Percentiles rank a stretch among this genome's conserved stretches.
phyloP scores from a whole-genome alignment of 2,113 vertebrate species.

The Ictidomys tridecemlineatus region DNA sequence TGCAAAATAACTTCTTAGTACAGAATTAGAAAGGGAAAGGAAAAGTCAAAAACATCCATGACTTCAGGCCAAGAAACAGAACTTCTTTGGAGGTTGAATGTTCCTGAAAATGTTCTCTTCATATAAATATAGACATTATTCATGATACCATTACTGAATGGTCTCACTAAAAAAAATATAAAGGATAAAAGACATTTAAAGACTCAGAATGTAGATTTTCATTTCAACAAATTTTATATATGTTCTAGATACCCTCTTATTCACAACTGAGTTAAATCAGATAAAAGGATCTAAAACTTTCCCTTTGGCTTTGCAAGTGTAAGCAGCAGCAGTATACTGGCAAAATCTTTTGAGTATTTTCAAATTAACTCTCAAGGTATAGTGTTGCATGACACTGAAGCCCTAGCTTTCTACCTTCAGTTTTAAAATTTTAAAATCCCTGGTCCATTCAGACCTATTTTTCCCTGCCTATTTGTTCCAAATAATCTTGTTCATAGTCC shows the following conservation, averaged over 20 bases:
- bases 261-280: slow-evolving; percentile 31
- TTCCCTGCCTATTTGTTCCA: slow-evolving; percentile 13
- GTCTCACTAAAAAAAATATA: slow-evolving; percentile 37
- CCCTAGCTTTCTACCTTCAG: neutral
- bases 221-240: slow-evolving; percentile 20
- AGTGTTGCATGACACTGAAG: neutral
- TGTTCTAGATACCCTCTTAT: neutral
- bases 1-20: slow-evolving; percentile 40
- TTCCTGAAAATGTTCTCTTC: slow-evolving; percentile 58
- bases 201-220: neutral
- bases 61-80: slow-evolving; percentile 46
- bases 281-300: slow-evolving; percentile 34
- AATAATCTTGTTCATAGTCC: slow-evolving; percentile 42
- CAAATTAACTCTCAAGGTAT: slow-evolving; percentile 16
- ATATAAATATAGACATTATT: slow-evolving; percentile 14
- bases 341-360: neutral
- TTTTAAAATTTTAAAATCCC: neutral
- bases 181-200: slow-evolving; percentile 47
- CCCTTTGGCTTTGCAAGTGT: neutral
- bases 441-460: neutral
- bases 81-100: slow-evolving; percentile 11
- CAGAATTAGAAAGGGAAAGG: slow-evolving; percentile 44
- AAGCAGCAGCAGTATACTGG: neutral
- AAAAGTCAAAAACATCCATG: neutral
- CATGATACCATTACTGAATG: slow-evolving; percentile 32